Conservation (phyloP, 2,888 invertebrate genomes). For the Polyommatus icarus region DNA sequence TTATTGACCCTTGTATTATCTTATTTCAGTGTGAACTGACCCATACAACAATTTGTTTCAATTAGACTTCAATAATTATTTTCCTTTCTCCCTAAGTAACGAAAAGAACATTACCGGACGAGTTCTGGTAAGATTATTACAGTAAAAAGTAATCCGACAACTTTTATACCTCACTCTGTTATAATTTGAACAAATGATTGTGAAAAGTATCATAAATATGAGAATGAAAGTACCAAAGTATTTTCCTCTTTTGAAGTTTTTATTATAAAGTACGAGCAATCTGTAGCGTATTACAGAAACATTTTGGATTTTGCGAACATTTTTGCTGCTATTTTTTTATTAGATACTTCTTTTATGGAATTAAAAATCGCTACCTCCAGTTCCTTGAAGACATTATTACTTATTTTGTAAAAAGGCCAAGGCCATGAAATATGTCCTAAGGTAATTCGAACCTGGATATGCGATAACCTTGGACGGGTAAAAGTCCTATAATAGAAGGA, state of each 20-base stretch:
- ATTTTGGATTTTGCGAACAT: not conserved
- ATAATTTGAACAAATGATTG: slow-evolving; percentile 3
- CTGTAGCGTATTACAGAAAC: not conserved
- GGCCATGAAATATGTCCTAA: not conserved
- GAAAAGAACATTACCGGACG: not conserved
- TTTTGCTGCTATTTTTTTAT: not conserved
- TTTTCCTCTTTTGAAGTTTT: slow-evolving; percentile 15
- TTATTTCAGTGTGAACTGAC: too few relatives aligned
- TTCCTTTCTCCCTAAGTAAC: not conserved
- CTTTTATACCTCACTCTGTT: slow-evolving; percentile 4
- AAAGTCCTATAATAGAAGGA: not conserved
- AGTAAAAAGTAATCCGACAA: slow-evolving; percentile 8
- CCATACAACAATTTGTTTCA: too few relatives aligned
- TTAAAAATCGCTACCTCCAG: too few relatives aligned
- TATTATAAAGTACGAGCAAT: slow-evolving; percentile 16
- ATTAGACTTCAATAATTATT: not conserved
- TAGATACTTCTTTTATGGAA: not conserved
- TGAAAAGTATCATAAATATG: slow-evolving; percentile 10
- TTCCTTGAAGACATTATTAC: too few relatives aligned
- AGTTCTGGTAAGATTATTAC: not conserved
- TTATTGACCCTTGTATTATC: too few relatives aligned
- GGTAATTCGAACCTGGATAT: not conserved
- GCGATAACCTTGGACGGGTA: not conserved
- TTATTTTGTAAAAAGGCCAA: not conserved
- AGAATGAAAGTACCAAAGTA: slow-evolving; percentile 5